phyloP scores from a whole-genome alignment of 2,113 vertebrate species.

The Anhinga rufa region DNA sequence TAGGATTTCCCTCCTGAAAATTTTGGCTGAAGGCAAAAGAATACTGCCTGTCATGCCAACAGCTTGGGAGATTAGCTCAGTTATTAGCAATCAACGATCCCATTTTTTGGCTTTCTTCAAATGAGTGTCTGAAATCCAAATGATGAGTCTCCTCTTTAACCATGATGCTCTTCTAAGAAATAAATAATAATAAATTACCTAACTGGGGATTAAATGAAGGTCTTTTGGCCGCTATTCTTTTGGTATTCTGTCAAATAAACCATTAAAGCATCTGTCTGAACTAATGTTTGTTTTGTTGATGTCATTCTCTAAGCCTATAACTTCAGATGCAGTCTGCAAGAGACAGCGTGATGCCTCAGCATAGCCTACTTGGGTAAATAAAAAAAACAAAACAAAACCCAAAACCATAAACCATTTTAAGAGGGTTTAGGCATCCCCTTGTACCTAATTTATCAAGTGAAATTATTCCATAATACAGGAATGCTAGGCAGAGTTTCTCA shows the following conservation, averaged over 20 bases:
- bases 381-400: not conserved
- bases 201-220: not conserved
- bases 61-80: not conserved
- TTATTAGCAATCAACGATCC: not conserved
- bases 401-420: not conserved
- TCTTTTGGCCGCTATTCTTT: not conserved
- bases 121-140: not conserved
- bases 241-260: not conserved
- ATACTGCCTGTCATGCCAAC: not conserved
- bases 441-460: not conserved
- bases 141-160: not conserved
- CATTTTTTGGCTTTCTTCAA: not conserved
- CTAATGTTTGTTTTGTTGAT: not conserved
- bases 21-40: not conserved
- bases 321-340: not conserved
- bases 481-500: not conserved
- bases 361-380: not conserved
- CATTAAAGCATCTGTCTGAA: not conserved
- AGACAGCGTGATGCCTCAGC: not conserved
- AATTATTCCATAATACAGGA: not conserved
- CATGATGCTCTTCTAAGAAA: not conserved
- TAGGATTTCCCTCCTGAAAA: not conserved
- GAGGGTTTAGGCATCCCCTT: not conserved
- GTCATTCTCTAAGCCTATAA: not conserved
- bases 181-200: constrained; percentile 14